Conservation (phyloP, 1,140 invertebrate species). For the Episyrphus balteatus region DNA sequence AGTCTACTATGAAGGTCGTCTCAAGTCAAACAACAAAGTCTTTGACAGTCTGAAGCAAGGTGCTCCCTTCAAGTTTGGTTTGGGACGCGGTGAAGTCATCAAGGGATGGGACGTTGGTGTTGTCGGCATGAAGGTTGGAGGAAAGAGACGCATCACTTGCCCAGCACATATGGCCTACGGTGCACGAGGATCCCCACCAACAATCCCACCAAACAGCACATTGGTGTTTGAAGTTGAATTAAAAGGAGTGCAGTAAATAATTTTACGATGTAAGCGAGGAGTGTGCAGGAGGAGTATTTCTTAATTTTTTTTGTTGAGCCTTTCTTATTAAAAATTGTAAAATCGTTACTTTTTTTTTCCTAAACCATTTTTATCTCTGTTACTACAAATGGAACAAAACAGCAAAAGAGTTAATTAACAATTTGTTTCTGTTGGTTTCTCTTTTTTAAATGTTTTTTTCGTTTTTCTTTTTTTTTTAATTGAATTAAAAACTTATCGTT, state of each 20-base stretch:
- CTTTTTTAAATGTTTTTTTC: too few relatives aligned
- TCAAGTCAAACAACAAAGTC: slow-evolving; percentile 70
- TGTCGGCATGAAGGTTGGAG: slow-evolving; percentile 83
- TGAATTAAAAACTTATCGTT: too few relatives aligned
- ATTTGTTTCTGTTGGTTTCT: too few relatives aligned
- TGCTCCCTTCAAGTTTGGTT: slow-evolving; percentile 70
- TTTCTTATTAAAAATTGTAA: too few relatives aligned
- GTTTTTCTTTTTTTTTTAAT: too few relatives aligned
- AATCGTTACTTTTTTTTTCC: too few relatives aligned
- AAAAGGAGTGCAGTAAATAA: slow-evolving; percentile 50
- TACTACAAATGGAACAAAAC: too few relatives aligned
- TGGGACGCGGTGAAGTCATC: slow-evolving; percentile 80
- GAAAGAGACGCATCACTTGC: slow-evolving; percentile 73
- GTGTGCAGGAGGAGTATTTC: too few relatives aligned
- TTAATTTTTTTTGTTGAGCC: too few relatives aligned
- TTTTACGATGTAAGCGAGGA: too few relatives aligned
- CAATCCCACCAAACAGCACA: slow-evolving; percentile 73
- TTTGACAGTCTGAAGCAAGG: slow-evolving; percentile 64
- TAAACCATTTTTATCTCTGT: too few relatives aligned
- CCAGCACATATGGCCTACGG: slow-evolving; percentile 81
- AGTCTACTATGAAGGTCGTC: slow-evolving; percentile 67
- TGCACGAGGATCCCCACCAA: slow-evolving; percentile 62
- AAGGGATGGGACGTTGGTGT: slow-evolving; percentile 86
- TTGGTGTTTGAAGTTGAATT: slow-evolving; percentile 82
- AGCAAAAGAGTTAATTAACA: too few relatives aligned